Percentiles rank a stretch among this genome's conserved stretches.
phyloP scores from a whole-genome alignment of 1,140 invertebrate genomes.

The Phthorimaea operculella region DNA sequence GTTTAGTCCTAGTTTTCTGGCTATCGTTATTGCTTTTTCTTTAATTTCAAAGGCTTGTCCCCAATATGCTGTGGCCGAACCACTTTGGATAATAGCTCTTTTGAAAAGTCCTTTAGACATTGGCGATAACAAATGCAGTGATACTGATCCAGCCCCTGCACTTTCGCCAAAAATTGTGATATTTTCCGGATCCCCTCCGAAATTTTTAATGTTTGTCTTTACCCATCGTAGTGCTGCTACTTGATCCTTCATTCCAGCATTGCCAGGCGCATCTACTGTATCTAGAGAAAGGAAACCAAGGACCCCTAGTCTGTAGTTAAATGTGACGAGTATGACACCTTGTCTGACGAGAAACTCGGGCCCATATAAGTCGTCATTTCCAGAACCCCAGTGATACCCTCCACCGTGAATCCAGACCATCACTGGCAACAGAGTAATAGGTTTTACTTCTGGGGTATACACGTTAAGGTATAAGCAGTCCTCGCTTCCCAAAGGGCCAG shows the following conservation, averaged over 20 bases:
- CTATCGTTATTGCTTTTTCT: conserved; percentile 28
- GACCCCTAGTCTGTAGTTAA: conserved; percentile 77
- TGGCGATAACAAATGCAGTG: conserved; percentile 65
- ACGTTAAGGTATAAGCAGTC: conserved; percentile 63
- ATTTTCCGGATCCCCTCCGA: conserved; percentile 78
- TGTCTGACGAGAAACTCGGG: conserved; percentile 73
- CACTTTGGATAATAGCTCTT: conserved; percentile 28
- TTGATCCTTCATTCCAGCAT: conserved; percentile 52
- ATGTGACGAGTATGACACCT: conserved; percentile 73
- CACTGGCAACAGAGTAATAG: conserved; percentile 40
- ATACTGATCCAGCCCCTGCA: conserved; percentile 71
- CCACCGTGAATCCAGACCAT: conserved; percentile 68
- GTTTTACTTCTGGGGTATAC: conserved; percentile 40
- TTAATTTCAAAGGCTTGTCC: conserved; percentile 22
- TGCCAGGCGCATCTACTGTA: conserved; percentile 49
- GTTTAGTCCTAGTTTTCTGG: conserved; percentile 27
- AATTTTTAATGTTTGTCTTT: conserved; percentile 54
- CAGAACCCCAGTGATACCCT: conserved; percentile 45
- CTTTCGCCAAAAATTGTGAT: conserved; percentile 83
- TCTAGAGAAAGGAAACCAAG: conserved; percentile 69
- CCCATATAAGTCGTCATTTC: conserved; percentile 57
- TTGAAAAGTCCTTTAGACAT: conserved; percentile 56
- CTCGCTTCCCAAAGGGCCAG: conserved; percentile 33
- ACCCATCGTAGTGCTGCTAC: conserved; percentile 48
- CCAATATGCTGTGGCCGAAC: conserved; percentile 31